Evolutionary conservation across 2,888 invertebrate species (phyloP), one percentile per base, ranked within the genome.

Genomic region (Trichopria drosophilae): DNA sequence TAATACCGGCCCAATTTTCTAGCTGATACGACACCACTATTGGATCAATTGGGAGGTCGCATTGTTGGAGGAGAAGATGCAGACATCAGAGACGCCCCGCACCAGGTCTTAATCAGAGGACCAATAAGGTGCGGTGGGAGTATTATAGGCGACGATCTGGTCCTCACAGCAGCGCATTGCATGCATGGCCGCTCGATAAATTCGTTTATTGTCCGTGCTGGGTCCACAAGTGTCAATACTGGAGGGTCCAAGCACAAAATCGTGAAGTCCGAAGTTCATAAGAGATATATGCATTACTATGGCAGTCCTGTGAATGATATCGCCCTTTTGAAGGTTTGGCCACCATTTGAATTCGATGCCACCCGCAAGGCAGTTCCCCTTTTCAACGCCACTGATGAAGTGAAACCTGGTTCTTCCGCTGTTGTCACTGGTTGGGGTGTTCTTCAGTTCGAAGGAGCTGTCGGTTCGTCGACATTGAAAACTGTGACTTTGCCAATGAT

Each of bases 51-150:
- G 0, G 41, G 49, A 4, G 68, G 69, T 26, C 73, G 74, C 20
- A 79, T 80, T 29, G 77, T 80, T 1, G 80, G 79, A 0, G 80
- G 80, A 2, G 73, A 77, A 39, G 70, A 73, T 31, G 72, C 77
- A 0, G 73, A 76, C 6, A 80, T 80, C 43, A 73, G 66, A 1
- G 68, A 72, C 3, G 77, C 72, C 0, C 80, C 80, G 0, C 78
- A 79, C 61, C 80, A 80, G 59, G 77, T 79, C 2, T 78, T 78
- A 0, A 48, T 80, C 1, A n/a, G n/a, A n/a, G 80, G 80, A 55
- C 35, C 59, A 55, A 6, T 59, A 19, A 12, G 70, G 0, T 83
- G 83, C 57, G 82, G 83, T 1, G 83, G 80, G 1, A 73, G 79
- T 1, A 76, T 81, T 7, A 70, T 83, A 9, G 76, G 77, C 16